These are phyloP conservation scores for Camponotus vicinus DNA, from an alignment of 1,140 invertebrate genomes.

Conservation along the genomic window DNA sequence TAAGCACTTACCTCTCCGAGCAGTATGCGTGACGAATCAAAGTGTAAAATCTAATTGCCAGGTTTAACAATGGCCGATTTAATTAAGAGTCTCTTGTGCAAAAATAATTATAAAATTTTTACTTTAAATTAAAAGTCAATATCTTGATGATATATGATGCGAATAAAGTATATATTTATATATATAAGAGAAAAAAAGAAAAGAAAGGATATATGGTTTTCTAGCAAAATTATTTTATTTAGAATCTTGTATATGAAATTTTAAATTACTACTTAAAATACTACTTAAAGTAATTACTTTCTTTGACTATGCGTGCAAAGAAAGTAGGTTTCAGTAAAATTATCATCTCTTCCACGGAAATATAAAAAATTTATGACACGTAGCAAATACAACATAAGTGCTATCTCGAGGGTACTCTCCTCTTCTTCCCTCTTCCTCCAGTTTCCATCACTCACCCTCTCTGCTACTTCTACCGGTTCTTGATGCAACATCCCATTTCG, in stretches of 20 bases:
- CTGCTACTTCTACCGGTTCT: conserved; percentile 39
- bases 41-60: neutral
- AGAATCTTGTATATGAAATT: neutral
- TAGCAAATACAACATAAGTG: conserved; percentile 50
- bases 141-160: neutral
- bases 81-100: neutral
- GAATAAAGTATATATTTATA: neutral
- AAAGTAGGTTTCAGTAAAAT: conserved; percentile 20
- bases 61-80: neutral
- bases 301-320: neutral
- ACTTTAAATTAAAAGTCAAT: neutral
- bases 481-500: conserved; percentile 51
- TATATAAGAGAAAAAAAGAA: too few species aligned
- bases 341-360: neutral
- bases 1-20: neutral
- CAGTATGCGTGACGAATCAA: neutral
- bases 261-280: neutral
- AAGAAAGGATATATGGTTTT: neutral
- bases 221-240: neutral
- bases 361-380: conserved; percentile 57
- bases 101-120: neutral
- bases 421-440: neutral
- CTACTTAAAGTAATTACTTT: neutral
- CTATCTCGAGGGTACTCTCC: conserved; percentile 49
- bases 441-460: conserved; percentile 49